Evolutionary conservation across 2,888 invertebrate genomes (phyloP), one percentile per base, ranked within the genome.

Genomic region (Drosophila lutescens): DNA sequence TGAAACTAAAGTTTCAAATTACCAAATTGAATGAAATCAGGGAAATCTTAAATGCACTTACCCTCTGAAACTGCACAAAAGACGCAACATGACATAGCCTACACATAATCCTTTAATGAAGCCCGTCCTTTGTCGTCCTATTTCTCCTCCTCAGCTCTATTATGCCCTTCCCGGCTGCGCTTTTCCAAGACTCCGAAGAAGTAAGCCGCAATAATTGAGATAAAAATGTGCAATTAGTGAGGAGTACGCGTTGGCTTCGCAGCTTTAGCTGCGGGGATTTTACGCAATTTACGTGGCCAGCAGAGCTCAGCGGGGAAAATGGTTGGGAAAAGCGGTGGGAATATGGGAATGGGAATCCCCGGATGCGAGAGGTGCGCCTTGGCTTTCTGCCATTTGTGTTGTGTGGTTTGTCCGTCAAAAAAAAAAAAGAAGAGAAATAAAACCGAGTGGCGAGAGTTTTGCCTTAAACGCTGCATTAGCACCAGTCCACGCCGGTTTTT

Each of bases 161-260:
- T 13, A 20, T 49, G 10, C 17, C 32, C 23, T 17, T 41, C 15
- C 47, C 1, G n/a, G 43, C 23, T 30, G 12, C n/a, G 20, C 12
- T 20, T 20, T 20, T 12, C 47, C 46, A 43, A 34, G 40, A 49
- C 66, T 74, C 57, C 44, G 58, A 51, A 53, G 62, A 38, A 69
- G 68, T 82, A 88, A 83, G 78, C 86, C 76, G 83, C 72, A 88
- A 76, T 88, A 83, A 88, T 82, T 85, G 86, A 65, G 86, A 76
- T 79, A 76, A 88, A 88, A 86, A 82, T 86, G 74, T 63, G 88
- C 80, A 83, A 83, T 88, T 83, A 83, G 86, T 74, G 66, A 71
- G 61, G 70, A 65, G 62, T 63, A 68, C 63, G 63, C 66, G 69
- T 62, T 76, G 51, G 65, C 59, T 68, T 69, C 59, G 53, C 51